Conservation (phyloP, 2,797 vertebrate species). For the Coilia nasus region DNA sequence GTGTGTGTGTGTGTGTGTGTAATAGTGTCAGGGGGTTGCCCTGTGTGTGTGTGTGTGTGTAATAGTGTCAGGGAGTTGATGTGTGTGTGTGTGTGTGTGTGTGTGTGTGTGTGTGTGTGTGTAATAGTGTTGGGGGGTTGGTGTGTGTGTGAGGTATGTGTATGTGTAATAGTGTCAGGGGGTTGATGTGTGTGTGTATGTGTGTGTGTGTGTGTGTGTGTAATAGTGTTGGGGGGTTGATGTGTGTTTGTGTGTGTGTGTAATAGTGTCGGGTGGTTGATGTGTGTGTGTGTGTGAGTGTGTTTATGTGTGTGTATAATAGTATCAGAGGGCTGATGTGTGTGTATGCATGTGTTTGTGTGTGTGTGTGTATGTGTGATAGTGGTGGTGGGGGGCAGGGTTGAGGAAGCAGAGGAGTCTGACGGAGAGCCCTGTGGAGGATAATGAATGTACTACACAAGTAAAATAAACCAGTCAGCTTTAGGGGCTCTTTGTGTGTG, state of each 20-base stretch:
- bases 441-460: neutral
- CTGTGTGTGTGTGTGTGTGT: too few relatives aligned
- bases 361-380: too few relatives aligned
- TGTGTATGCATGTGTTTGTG: too few relatives aligned
- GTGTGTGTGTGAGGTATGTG: neutral
- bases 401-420: neutral
- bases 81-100: too few relatives aligned
- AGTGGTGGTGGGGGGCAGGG: neutral
- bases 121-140: too few relatives aligned
- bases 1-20: too few relatives aligned
- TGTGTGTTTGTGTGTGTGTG: neutral
- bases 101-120: slow-evolving; percentile 32
- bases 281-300: too few relatives aligned
- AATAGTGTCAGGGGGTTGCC: neutral
- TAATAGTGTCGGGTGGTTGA: too few relatives aligned
- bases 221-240: too few relatives aligned
- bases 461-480: slow-evolving; percentile 53
- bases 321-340: too few relatives aligned
- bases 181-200: neutral
- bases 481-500: slow-evolving; percentile 34
- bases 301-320: neutral
- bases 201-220: neutral
- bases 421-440: neutral
- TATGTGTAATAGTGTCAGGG: neutral
- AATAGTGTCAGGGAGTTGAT: too few relatives aligned